These are phyloP conservation scores for Alsophila aescularia DNA, from an alignment of 2,888 invertebrate genomes.

Conservation along the genomic window DNA sequence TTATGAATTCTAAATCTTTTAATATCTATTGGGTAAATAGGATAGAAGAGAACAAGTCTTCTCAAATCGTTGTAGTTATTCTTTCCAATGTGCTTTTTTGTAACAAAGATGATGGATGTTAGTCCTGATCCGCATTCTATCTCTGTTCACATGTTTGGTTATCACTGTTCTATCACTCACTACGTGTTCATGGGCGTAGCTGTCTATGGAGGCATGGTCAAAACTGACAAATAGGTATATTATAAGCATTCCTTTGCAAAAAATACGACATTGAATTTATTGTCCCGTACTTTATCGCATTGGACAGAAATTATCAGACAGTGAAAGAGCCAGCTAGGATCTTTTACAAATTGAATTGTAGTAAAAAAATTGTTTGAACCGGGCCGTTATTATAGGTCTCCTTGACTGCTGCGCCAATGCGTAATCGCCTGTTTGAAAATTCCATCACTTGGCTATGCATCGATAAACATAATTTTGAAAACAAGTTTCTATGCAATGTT, in stretches of 20 bases:
- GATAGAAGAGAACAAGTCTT: not conserved
- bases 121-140: not conserved
- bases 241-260: too few species aligned
- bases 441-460: slow-evolving; percentile 2
- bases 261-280: not conserved
- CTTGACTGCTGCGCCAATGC: slow-evolving; percentile 13
- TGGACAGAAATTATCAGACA: too few species aligned
- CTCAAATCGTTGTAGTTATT: not conserved
- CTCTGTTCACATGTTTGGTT: slow-evolving; percentile 1
- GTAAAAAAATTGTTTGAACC: too few species aligned
- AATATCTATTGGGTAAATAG: not conserved
- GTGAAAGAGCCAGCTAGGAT: too few species aligned
- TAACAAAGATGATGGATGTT: not conserved
- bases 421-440: not conserved
- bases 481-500: slow-evolving; percentile 8
- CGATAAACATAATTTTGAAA: not conserved
- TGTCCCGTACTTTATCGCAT: not conserved
- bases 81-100: not conserved
- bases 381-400: not conserved
- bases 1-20: too few species aligned
- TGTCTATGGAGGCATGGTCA: not conserved
- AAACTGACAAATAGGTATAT: not conserved
- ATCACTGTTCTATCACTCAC: not conserved
- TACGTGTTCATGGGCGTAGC: not conserved
- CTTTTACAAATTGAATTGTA: too few species aligned